Evolutionary conservation across 1,140 invertebrate species (phyloP), one percentile per base, ranked within the genome.

Genomic region (Pteromalus puparum): DNA sequence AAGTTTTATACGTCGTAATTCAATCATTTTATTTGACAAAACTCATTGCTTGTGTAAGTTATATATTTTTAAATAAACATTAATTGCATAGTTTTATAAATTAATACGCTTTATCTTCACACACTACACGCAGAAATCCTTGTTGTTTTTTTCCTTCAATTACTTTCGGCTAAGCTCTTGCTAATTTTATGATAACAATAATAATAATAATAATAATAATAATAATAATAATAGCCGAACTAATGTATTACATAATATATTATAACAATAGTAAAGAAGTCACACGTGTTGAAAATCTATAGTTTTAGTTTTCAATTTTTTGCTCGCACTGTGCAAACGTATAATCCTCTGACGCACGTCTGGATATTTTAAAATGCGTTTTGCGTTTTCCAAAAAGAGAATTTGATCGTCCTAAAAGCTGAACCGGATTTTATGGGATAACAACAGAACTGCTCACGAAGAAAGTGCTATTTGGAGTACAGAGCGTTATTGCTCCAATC

Each of bases 21-120:
- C 68, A 72, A 24, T 68, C 12, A 10, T 68, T 53, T 30, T 81
- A 48, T 9, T 26, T 13, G 21, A 30, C 21, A n/a, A 61, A 53
- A 30, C 12, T 28, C 18, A 30, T 75, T 82, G 12, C 26, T 28
- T 30, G 34, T 61, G 30, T 53, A 61, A 75, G 7, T 53, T 70
- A 28, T 21, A 26, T 46, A 70, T 68, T 78, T 46, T 67, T 76
- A 9, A 75, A 65, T 38, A 76, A 76, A 83, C 67, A 77, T 65
- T 34, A 34, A 67, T 68, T 75, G 30, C 15, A 34, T 38, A 73
- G 72, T 76, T 76, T 76, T 28, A 76, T 76, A 82, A 81, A 61
- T n/a, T 61, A n/a, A 61, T 61, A n/a, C 21, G 21, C 53, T 61
- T 61, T 61, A 61, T 61, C 53, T 61, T n/a, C 15, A 61, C 53